Percentiles rank a stretch among this genome's conserved stretches.
These are phyloP conservation scores for Pseudopipra pipra DNA, from an alignment of 2,113 vertebrate species.

Conservation along the genomic window DNA sequence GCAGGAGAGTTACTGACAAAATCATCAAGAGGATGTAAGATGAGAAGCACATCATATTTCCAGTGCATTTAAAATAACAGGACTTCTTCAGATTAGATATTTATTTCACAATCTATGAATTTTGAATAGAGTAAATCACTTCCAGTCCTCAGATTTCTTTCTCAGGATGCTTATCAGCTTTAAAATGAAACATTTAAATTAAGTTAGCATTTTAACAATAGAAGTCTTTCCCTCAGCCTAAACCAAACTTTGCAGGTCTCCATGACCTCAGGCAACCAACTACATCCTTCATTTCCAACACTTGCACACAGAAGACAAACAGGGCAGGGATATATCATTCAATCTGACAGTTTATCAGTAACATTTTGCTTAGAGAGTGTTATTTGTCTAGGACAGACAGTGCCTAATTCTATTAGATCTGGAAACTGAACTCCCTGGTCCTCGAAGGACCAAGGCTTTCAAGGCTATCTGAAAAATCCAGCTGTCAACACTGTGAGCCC, in stretches of 20 bases:
- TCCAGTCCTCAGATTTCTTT: neutral
- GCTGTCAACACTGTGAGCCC: neutral
- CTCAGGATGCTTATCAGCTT: neutral
- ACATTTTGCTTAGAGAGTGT: neutral
- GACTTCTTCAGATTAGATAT: neutral
- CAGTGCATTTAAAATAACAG: neutral
- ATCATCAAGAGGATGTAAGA: neutral
- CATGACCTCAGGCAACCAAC: neutral
- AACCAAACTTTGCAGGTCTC: neutral
- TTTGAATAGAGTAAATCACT: neutral
- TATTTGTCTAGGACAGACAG: neutral
- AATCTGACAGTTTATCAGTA: neutral
- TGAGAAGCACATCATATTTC: neutral
- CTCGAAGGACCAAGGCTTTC: neutral
- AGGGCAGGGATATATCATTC: neutral
- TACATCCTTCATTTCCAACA: neutral
- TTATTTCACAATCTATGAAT: neutral
- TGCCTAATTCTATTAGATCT: neutral
- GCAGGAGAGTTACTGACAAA: neutral
- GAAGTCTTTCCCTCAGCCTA: neutral
- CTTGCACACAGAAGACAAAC: neutral
- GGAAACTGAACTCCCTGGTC: neutral
- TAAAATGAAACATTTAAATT: neutral
- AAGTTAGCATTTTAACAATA: neutral
- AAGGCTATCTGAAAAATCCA: neutral